phyloP scores from a whole-genome alignment of 2,797 vertebrate species.

The Hemibagrus guttatus region DNA sequence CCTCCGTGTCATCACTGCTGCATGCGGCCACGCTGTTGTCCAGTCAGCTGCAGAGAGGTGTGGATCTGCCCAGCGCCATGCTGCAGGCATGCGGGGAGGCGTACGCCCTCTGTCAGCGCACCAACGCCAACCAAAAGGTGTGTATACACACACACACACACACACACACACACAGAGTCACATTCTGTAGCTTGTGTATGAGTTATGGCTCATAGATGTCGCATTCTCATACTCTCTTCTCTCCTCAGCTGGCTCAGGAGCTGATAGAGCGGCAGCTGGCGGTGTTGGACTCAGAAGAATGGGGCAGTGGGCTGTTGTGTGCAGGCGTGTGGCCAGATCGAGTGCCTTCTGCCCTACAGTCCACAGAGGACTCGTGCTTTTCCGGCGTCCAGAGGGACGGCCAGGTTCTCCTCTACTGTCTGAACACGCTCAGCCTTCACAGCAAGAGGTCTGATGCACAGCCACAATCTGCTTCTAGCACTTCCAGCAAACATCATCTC shows the following conservation, averaged over 20 bases:
- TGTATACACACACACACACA: too few species aligned
- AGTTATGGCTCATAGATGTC: background rate
- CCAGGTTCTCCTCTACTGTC: constrained; percentile 88
- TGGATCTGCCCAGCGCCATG: constrained; percentile 84
- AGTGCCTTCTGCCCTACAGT: constrained; percentile 82
- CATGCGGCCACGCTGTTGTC: constrained; percentile 82
- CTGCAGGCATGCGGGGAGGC: constrained; percentile 86
- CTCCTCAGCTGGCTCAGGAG: constrained; percentile 79
- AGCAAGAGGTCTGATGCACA: constrained; percentile 78
- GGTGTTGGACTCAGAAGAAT: constrained; percentile 73
- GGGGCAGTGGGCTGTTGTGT: constrained; percentile 83
- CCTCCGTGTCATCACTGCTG: constrained; percentile 83
- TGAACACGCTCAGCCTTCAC: constrained; percentile 86
- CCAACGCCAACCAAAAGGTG: constrained; percentile 82
- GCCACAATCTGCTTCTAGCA: too few species aligned
- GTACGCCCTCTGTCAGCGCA: constrained; percentile 84
- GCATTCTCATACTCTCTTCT: background rate
- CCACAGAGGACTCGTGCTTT: constrained; percentile 89
- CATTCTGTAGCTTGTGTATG: background rate
- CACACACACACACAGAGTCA: background rate
- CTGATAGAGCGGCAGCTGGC: constrained; percentile 82
- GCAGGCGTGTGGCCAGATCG: constrained; percentile 91
- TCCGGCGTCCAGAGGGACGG: constrained; percentile 85
- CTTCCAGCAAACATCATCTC: background rate
- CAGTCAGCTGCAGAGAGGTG: constrained; percentile 85